phyloP scores from a whole-genome alignment of 1,140 invertebrate species.

The Laupala kohalensis region DNA sequence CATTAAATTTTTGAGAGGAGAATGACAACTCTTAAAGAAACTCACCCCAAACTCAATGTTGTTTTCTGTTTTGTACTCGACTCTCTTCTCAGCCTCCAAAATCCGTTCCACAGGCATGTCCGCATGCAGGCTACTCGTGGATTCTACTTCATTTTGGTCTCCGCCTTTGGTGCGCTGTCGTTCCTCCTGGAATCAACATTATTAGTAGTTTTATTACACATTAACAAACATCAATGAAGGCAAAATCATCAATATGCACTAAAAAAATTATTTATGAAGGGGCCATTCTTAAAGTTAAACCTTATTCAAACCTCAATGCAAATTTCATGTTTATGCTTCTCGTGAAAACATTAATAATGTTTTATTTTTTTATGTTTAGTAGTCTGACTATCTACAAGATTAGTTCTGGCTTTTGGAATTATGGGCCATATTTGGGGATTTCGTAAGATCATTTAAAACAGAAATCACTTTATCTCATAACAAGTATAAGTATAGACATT shows the following conservation, averaged over 20 bases:
- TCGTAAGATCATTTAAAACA: no score
- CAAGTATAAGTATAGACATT: no score
- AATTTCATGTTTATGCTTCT: no score
- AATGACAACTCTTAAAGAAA: no score
- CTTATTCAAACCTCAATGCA: no score
- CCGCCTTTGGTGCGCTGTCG: slow-evolving; percentile 69
- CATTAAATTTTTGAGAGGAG: no score
- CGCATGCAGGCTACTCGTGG: slow-evolving; percentile 45
- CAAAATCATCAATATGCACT: neutral
- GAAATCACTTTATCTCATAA: no score
- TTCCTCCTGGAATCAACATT: slow-evolving; percentile 58
- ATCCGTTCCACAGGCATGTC: slow-evolving; percentile 75
- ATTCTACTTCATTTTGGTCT: slow-evolving; percentile 66
- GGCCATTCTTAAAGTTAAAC: neutral
- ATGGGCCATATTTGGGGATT: no score
- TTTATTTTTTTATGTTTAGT: no score
- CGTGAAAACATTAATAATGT: no score
- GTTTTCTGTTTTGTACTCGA: slow-evolving; percentile 49
- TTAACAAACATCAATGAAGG: neutral
- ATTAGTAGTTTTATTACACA: neutral
- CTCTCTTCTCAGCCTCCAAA: slow-evolving; percentile 64
- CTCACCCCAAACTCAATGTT: slow-evolving; percentile 41
- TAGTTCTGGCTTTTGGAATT: no score
- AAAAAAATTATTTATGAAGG: neutral
- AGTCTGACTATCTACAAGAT: no score